Evolutionary conservation across 1,140 invertebrate species (phyloP).

Genomic region (Chrysopa pallens): DNA sequence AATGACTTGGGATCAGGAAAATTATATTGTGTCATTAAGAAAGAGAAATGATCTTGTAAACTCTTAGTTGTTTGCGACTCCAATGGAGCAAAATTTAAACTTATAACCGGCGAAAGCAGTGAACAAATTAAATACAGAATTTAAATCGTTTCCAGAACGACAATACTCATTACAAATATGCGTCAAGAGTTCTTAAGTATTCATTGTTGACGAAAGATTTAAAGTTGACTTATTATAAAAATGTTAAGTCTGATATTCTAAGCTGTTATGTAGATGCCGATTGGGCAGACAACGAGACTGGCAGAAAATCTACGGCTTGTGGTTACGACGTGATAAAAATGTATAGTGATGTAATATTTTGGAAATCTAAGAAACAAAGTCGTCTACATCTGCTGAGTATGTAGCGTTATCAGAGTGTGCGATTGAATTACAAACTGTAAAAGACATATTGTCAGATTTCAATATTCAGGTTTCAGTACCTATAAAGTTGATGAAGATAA

Average conservation of each 20-base stretch:
- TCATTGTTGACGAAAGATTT: not conserved
- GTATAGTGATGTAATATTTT: slow-evolving; percentile 12
- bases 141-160: slow-evolving; percentile 16
- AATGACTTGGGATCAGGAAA: slow-evolving; percentile 6
- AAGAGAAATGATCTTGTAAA: slow-evolving; percentile 9
- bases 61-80: slow-evolving; percentile 11
- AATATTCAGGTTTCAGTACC: slow-evolving; percentile 3
- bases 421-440: slow-evolving; percentile 6
- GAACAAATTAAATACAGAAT: slow-evolving; percentile 10
- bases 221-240: slow-evolving; percentile 3
- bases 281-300: slow-evolving; percentile 13
- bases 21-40: slow-evolving; percentile 5
- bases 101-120: slow-evolving; percentile 8
- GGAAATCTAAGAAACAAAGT: slow-evolving; percentile 12
- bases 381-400: slow-evolving; percentile 13
- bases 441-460: slow-evolving; percentile 5
- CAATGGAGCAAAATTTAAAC: slow-evolving; percentile 25
- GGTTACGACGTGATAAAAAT: slow-evolving; percentile 15
- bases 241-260: slow-evolving; percentile 5
- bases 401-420: slow-evolving; percentile 10
- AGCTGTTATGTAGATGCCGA: slow-evolving; percentile 19
- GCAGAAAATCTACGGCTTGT: slow-evolving; percentile 19
- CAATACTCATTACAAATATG: too few species aligned
- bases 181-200: slow-evolving; percentile 15
- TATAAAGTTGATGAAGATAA: slow-evolving; percentile 8